Conservation (phyloP, 2,797 vertebrate genomes). For the Clarias laeviceps region DNA sequence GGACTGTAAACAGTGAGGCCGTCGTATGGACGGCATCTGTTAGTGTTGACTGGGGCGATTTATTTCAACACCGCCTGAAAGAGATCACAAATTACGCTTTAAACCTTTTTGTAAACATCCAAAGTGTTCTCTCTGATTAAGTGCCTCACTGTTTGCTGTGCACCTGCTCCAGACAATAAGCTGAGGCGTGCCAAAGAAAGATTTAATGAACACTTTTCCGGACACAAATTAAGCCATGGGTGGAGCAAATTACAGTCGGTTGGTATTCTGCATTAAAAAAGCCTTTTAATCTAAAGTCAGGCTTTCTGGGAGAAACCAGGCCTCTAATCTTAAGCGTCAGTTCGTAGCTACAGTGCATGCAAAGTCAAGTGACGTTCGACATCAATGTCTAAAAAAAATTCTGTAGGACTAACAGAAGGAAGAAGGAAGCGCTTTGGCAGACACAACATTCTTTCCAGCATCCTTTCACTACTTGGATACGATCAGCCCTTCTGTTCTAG, state of each 20-base stretch:
- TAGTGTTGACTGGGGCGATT: constrained; percentile 14
- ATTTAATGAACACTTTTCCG: constrained; percentile 45
- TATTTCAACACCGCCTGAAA: constrained; percentile 15
- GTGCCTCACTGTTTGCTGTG: constrained; percentile 28
- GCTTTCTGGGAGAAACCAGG: constrained; percentile 28
- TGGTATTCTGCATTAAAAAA: constrained; percentile 9
- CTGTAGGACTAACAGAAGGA: constrained; percentile 25
- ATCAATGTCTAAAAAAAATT: background rate
- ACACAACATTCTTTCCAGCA: constrained; percentile 51
- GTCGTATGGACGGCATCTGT: constrained; percentile 21
- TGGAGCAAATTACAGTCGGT: constrained; percentile 18
- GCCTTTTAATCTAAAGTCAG: background rate
- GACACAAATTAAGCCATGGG: background rate
- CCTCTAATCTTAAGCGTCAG: background rate
- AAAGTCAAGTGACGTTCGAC: constrained; percentile 6
- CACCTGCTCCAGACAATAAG: constrained; percentile 50
- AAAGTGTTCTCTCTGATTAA: constrained; percentile 30
- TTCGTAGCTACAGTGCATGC: background rate
- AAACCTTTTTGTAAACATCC: constrained; percentile 9
- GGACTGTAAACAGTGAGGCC: constrained; percentile 2
- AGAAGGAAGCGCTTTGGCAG: constrained; percentile 34
- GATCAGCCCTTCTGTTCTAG: constrained; percentile 34
- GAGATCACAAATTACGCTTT: constrained; percentile 42
- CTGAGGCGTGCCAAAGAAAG: constrained; percentile 17
- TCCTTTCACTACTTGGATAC: constrained; percentile 55